These are phyloP conservation scores for Zaprionus kolodkinae DNA, from an alignment of 1,140 invertebrate genomes.

Conservation along the genomic window DNA sequence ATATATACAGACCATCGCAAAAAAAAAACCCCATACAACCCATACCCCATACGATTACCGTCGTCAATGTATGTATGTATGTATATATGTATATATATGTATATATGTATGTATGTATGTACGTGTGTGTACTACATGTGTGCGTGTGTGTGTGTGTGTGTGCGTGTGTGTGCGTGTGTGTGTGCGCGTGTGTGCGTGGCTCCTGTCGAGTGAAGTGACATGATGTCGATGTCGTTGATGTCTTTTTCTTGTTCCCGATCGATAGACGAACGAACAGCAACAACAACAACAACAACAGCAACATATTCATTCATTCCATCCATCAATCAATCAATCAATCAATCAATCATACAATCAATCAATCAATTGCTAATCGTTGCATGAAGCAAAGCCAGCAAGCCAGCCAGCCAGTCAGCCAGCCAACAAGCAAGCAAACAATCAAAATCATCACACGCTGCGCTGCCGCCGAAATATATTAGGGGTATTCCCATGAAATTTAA, in stretches of 20 bases:
- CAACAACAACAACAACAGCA: background rate
- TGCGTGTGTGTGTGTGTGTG: background rate
- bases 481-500: conserved; percentile 45
- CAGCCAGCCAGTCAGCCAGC: no score
- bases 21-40: no score
- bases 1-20: background rate
- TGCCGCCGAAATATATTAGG: conserved; percentile 20
- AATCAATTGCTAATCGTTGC: conserved; percentile 13
- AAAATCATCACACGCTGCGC: conserved; percentile 9
- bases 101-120: background rate
- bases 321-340: background rate
- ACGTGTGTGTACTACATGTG: background rate
- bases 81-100: background rate
- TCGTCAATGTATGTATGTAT: background rate
- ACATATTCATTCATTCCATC: no score
- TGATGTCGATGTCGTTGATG: background rate
- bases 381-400: no score
- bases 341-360: background rate
- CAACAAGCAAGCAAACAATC: no score
- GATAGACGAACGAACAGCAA: background rate
- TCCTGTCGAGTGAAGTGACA: background rate
- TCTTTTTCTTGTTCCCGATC: conserved; percentile 1
- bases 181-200: no score
- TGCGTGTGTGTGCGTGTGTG: background rate
- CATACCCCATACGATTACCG: no score